Percentiles rank a stretch among this genome's conserved stretches.
Conservation (phyloP, 2,797 vertebrate genomes). For the Odontamblyopus rebecca region DNA sequence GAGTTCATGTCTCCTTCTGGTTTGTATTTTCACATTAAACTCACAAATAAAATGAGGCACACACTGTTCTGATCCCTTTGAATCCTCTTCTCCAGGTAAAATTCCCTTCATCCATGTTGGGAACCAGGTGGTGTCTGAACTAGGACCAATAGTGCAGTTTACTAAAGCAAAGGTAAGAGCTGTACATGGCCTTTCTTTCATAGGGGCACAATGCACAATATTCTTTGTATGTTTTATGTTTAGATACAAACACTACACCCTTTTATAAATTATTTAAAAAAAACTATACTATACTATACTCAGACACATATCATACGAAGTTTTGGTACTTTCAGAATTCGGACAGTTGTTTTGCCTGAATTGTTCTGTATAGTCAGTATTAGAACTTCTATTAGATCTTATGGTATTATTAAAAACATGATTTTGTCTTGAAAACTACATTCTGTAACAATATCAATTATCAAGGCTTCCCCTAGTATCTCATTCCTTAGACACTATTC, state of each 20-base stretch:
- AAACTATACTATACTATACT: too few relatives aligned
- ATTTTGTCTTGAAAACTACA: not conserved
- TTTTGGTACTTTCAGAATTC: too few relatives aligned
- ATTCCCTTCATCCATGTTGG: conserved; percentile 97
- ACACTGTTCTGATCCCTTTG: not conserved
- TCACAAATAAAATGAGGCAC: not conserved
- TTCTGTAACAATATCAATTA: too few relatives aligned
- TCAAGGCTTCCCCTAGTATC: too few relatives aligned
- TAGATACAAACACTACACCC: too few relatives aligned
- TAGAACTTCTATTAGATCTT: not conserved
- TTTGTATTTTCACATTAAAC: conserved; percentile 45
- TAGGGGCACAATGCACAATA: not conserved
- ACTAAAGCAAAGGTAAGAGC: conserved; percentile 91
- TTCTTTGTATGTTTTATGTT: too few relatives aligned
- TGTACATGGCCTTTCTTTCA: too few relatives aligned
- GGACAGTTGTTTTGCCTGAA: too few relatives aligned
- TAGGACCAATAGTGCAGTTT: conserved; percentile 95
- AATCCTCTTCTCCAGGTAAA: conserved; percentile 80
- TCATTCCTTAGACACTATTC: too few relatives aligned
- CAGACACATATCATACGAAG: too few relatives aligned
- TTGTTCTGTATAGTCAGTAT: not conserved
- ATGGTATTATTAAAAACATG: too few relatives aligned
- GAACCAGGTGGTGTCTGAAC: conserved; percentile 96
- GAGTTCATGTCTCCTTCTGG: conserved; percentile 99
- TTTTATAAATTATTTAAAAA: too few relatives aligned